phyloP scores from a whole-genome alignment of 2,113 vertebrate species.

The Delphinapterus leucas region DNA sequence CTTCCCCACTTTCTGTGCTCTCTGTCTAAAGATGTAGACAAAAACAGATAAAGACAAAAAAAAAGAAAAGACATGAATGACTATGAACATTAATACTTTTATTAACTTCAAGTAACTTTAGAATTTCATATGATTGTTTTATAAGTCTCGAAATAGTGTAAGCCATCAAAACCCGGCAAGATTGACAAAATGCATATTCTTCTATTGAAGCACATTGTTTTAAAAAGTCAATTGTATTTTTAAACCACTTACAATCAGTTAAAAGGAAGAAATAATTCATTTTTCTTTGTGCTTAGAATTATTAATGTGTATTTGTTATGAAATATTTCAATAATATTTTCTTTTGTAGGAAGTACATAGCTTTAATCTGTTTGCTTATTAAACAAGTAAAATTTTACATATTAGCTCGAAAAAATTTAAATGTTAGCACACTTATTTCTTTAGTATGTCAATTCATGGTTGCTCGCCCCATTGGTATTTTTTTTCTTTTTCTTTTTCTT shows the following conservation, averaged over 20 bases:
- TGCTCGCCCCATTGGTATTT: background rate
- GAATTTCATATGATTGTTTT: background rate
- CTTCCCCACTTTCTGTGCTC: constrained; percentile 81
- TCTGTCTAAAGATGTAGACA: constrained; percentile 79
- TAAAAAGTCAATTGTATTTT: background rate
- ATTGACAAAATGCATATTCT: background rate
- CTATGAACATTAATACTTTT: background rate
- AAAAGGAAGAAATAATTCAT: background rate
- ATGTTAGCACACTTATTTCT: constrained; percentile 15
- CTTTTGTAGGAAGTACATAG: constrained; percentile 19
- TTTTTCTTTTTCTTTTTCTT: too few relatives aligned
- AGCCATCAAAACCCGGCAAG: background rate
- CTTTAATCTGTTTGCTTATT: background rate
- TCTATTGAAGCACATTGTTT: constrained; percentile 8
- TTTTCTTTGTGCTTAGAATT: constrained; percentile 29
- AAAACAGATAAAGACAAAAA: background rate
- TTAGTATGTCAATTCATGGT: background rate
- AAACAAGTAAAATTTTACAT: background rate
- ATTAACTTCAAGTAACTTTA: constrained; percentile 24
- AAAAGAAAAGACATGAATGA: background rate
- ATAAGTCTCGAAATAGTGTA: background rate
- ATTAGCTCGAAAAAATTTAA: background rate
- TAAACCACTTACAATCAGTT: constrained; percentile 26
- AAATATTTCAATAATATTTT: constrained; percentile 35
- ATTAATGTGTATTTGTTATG: background rate